Evolutionary conservation across 1,140 invertebrate genomes (phyloP), one percentile per base, ranked within the genome.

Genomic region (Diorhabda sublineata): DNA sequence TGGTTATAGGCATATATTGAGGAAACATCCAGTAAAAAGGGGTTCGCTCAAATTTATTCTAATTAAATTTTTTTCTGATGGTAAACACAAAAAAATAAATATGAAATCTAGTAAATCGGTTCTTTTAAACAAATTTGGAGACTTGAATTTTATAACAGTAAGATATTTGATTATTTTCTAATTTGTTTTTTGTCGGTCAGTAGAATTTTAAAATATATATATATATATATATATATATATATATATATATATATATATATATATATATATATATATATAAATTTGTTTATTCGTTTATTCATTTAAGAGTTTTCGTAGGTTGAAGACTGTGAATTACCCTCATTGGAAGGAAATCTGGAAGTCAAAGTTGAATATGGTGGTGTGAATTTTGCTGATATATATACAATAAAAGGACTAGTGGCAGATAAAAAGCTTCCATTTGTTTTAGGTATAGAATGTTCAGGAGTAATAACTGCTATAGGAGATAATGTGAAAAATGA

Each of bases 281-380:
- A 11, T 0, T n/a, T n/a, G n/a, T n/a, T n/a, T n/a, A n/a, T n/a
- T n/a, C n/a, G n/a, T n/a, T 3, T 5, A 58, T 7, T 58, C 26
- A 58, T 41, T 26, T 26, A n/a, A 63, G 11, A 11, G 42, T 61
- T 65, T 68, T 64, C 45, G 44, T 65, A 82, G 79, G 71, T 82
- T 43, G 70, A 77, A 58, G 44, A 74, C n/a, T 72, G 70, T 61
- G 67, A 71, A 0, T 61, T 78, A 58, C 67, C 57, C 7, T 71
- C 74, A 26, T 69, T 68, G 61, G 42, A 69, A 11, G 80, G 83
- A 69, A 81, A 85, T 69, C 80, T 87, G 6, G 78, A 83, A 60
- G 76, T 88, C 26, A 75, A 83, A 69, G 83, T 87, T 43, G 78
- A 84, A 71, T 83, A 83, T 45, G 87, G 85, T 75, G 84, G 86